Base-by-base conservation (phyloP, 2,888 invertebrate genomes). In the Chrysolina haemoptera region DNA sequence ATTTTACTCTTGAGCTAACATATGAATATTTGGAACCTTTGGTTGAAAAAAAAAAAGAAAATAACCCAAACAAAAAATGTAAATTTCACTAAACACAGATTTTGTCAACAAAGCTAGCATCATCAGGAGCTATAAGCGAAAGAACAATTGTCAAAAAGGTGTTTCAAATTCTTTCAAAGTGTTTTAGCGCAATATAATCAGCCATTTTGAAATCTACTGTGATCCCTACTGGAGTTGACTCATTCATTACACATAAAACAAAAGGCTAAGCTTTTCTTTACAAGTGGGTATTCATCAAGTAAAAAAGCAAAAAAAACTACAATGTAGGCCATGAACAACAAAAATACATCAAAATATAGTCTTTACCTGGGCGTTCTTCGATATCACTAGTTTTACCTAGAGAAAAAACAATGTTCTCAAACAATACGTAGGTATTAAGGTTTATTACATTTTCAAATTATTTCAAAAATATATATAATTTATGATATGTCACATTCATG, bases 291-390 rank as follows among this genome's bases (percentile, higher is more conserved):
- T 8, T 35, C 35, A 35, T 35, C 35, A 20, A 53, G 18, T 53
- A 53, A 20, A 53, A 18, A 3, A 53, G 20, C 10, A 53, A 53
- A 53, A 53, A 53, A 53, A 53, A 53, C 5, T 20, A 11, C 12
- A 11, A 11, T 53, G 5, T 20, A 20, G 9, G 12, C 53, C 18
- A 43, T 14, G 12, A 43, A 43, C 14, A 14, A 43, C 43, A 43
- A 43, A 1, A 43, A 43, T 43, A 43, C 43, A 43, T 14, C 16
- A 68, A 74, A 59, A 67, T 64, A 70, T 69, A 75, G 18, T 53
- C 46, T 71, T 79, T 79, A 79, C 78, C 78, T 79, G 77, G 65
- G 59, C 75, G 74, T 27, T 68, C 74, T 22, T 69, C 67, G 35
- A 70, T 66, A 62, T 79, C 77, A 40, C 70, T 67, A 62, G 67